Conservation (phyloP, 2,797 vertebrate species). For the Enteromius fasciolatus region DNA sequence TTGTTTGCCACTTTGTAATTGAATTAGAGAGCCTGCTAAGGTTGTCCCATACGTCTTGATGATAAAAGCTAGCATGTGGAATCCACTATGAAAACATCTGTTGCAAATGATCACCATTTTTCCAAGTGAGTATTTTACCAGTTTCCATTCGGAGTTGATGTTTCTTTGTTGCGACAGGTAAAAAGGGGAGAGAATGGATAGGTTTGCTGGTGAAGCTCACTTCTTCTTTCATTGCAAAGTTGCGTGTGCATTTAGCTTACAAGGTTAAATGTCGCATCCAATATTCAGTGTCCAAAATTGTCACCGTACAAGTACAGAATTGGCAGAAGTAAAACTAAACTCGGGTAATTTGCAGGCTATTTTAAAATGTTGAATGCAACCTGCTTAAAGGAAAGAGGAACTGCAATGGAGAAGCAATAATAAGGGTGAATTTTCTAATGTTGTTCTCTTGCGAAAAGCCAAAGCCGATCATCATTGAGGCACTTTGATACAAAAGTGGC, state of each 20-base stretch:
- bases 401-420: conserved; percentile 17
- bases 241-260: not conserved
- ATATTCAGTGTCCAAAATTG: conserved; percentile 2
- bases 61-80: conserved; percentile 22
- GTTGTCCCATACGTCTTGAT: not conserved
- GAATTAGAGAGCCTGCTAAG: conserved; percentile 44
- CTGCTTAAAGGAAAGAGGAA: conserved; percentile 8
- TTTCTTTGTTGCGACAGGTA: conserved; percentile 55
- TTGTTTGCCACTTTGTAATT: conserved; percentile 54
- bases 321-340: conserved; percentile 9
- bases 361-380: not conserved
- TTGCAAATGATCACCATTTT: conserved; percentile 39
- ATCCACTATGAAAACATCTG: conserved; percentile 40
- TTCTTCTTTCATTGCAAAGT: not conserved
- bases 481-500: conserved; percentile 33
- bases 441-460: conserved; percentile 13
- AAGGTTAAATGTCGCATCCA: conserved; percentile 20
- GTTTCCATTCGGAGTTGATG: conserved; percentile 46
- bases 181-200: conserved; percentile 25
- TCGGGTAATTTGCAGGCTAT: not conserved
- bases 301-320: not conserved
- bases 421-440: not conserved
- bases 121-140: conserved; percentile 14
- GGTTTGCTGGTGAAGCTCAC: conserved; percentile 20
- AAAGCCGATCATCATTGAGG: conserved; percentile 10